Percentiles rank a stretch among this genome's conserved stretches.
Evolutionary conservation across 2,113 vertebrate species (phyloP).

Genomic region (Lampris megalopsis): DNA sequence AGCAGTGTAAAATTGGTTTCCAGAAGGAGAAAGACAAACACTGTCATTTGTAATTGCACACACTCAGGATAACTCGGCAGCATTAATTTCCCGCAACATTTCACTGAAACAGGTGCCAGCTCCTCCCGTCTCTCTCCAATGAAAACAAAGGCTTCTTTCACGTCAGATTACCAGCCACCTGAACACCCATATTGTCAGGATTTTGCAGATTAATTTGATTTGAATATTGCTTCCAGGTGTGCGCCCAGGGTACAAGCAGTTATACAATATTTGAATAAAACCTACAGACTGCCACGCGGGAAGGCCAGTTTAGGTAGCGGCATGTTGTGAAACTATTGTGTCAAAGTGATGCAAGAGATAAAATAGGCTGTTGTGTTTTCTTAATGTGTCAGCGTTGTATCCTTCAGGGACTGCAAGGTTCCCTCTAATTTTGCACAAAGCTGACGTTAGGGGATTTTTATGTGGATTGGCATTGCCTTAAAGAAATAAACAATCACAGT

Average conservation of each 20-base stretch:
- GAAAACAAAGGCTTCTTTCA: constrained; percentile 74
- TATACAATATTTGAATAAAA: constrained; percentile 69
- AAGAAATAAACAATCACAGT: constrained; percentile 37
- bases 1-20: constrained; percentile 53
- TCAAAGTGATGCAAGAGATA: constrained; percentile 31
- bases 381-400: constrained; percentile 38
- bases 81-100: constrained; percentile 70
- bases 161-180: constrained; percentile 76
- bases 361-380: constrained; percentile 28
- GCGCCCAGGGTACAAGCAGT: constrained; percentile 70
- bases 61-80: constrained; percentile 66
- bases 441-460: constrained; percentile 19
- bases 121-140: constrained; percentile 63
- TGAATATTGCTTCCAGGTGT: constrained; percentile 80
- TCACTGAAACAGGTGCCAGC: constrained; percentile 76
- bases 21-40: constrained; percentile 70
- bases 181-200: constrained; percentile 75
- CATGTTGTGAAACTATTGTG: constrained; percentile 23
- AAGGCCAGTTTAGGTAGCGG: constrained; percentile 49
- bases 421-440: constrained; percentile 16
- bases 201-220: constrained; percentile 79
- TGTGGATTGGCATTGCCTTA: constrained; percentile 22
- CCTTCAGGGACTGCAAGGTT: constrained; percentile 40
- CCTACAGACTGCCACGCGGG: constrained; percentile 48
- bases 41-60: constrained; percentile 77